Evolutionary conservation across 2,797 vertebrate genomes (phyloP).

Genomic region (Amazona finschi): DNA sequence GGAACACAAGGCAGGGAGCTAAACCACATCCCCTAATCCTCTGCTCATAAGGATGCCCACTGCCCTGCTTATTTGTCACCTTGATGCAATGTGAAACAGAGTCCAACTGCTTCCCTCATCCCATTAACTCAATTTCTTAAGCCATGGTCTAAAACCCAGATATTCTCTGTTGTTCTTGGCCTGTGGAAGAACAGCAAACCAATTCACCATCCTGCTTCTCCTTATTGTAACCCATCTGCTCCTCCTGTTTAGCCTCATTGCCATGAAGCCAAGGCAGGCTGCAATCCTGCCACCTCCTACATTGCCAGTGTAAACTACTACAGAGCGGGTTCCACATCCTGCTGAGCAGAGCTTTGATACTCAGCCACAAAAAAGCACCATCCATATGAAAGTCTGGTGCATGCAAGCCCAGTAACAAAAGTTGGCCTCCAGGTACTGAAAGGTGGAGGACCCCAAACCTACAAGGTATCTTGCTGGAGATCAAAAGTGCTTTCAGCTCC

Average conservation of each 20-base stretch:
- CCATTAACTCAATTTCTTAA: neutral
- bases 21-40: fast-evolving
- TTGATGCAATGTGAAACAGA: neutral
- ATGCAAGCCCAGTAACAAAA: fast-evolving
- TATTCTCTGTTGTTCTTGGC: neutral
- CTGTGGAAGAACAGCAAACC: neutral
- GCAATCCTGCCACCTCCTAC: neutral
- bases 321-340: neutral
- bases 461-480: neutral
- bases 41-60: neutral
- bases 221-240: neutral
- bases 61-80: neutral
- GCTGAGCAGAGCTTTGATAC: neutral
- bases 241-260: neutral
- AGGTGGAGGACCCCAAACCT: neutral
- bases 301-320: neutral
- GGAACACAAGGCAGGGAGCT: neutral
- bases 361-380: neutral
- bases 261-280: neutral
- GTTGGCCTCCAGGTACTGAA: neutral
- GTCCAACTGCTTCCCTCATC: neutral
- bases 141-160: neutral
- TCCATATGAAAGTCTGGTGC: fast-evolving
- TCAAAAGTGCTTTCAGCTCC: neutral
- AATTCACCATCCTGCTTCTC: neutral